Evolutionary conservation across 2,797 vertebrate genomes (phyloP).

Genomic region (Euthynnus affinis): DNA sequence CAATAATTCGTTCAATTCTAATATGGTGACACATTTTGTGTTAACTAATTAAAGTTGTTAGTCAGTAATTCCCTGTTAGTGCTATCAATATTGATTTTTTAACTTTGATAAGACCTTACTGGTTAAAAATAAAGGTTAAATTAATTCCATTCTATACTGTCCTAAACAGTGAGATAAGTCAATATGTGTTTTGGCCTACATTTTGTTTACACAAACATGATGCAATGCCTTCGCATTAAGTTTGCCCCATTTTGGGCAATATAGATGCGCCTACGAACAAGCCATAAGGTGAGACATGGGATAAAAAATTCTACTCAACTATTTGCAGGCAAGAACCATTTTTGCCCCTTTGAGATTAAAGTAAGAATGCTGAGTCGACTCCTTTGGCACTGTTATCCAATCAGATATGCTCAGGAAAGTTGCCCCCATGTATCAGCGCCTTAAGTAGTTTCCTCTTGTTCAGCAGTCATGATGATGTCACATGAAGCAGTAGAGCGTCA

Average conservation of each 20-base stretch:
- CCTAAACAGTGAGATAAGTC: background rate
- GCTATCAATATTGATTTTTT: background rate
- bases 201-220: conserved; percentile 3
- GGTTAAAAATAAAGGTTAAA: background rate
- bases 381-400: conserved; percentile 36
- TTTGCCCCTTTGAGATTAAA: conserved; percentile 39
- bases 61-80: background rate
- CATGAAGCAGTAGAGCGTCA: conserved; percentile 21
- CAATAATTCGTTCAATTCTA: background rate
- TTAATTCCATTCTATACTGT: background rate
- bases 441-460: conserved; percentile 62
- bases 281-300: conserved; percentile 24
- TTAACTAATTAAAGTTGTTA: background rate
- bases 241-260: conserved; percentile 2
- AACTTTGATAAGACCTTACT: too few species aligned
- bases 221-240: background rate
- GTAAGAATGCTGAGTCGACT: conserved; percentile 50
- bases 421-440: conserved; percentile 18
- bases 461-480: conserved; percentile 53
- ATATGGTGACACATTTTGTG: background rate
- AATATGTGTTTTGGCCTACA: conserved; percentile 1
- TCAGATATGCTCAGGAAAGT: conserved; percentile 54
- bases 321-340: conserved; percentile 7
- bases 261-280: conserved; percentile 36
- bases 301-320: conserved; percentile 13